Evolutionary conservation across 2,113 vertebrate genomes (phyloP).

Genomic region (Mobula hypostoma): DNA sequence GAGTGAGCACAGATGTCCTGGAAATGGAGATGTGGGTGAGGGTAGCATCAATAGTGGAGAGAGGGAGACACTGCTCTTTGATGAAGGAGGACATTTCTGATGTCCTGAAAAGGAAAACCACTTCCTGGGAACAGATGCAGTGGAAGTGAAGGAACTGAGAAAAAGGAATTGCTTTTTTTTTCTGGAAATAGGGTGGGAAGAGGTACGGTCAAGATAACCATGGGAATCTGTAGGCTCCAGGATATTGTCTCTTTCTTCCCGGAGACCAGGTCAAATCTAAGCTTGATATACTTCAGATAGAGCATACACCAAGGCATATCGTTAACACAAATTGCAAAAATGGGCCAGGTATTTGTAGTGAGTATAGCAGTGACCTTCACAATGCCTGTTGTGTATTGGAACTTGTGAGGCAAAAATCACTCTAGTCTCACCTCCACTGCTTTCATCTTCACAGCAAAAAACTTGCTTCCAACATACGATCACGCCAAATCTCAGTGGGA

Average conservation of each 20-base stretch:
- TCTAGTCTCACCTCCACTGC: neutral
- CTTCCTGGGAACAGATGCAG: too few relatives aligned
- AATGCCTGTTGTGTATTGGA: neutral
- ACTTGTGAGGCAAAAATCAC: neutral
- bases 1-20: too few relatives aligned
- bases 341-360: neutral
- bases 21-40: too few relatives aligned
- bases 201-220: too few relatives aligned
- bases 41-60: too few relatives aligned
- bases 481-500: neutral
- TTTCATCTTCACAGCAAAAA: slow-evolving; percentile 12
- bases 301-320: neutral
- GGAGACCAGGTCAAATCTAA: neutral
- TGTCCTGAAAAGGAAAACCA: too few relatives aligned
- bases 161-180: too few relatives aligned
- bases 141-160: too few relatives aligned
- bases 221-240: neutral
- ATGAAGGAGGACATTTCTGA: too few relatives aligned
- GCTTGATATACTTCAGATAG: neutral
- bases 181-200: too few relatives aligned
- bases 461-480: slow-evolving; percentile 7
- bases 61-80: too few relatives aligned
- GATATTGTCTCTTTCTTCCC: neutral
- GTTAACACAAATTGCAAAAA: neutral
- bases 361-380: neutral